Base-by-base conservation (phyloP, 2,113 vertebrate genomes). In the Haplochromis vanheusdeni region DNA sequence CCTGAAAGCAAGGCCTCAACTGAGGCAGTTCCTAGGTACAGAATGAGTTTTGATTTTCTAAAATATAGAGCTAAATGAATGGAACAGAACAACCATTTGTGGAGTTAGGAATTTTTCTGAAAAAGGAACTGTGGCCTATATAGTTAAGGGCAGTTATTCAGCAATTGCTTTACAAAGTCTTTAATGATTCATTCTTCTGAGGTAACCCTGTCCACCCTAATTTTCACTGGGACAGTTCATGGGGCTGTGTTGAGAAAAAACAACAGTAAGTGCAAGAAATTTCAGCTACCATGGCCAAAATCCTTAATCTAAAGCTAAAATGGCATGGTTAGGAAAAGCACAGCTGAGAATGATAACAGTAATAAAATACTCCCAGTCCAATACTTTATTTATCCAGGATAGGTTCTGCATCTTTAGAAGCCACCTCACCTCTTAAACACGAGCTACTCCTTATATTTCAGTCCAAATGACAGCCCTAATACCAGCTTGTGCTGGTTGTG, bases 271-370 rank as follows among this genome's bases (percentile, higher is more conserved):
- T 62, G 35, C 21, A 12, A 83, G 14, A 49, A 21, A 70, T 49
- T 85, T 83, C 54, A 88, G 68, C n/a, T 2, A 60, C 23, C 40
- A 13, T 47, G 86, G 86, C 87, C 79, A 82, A 65, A 84, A 83
- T 35, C 51, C 42, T 85, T 51, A 8, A 54, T 68, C 79, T 77
- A 6, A 19, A 28, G 54, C 45, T 54, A 68, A 80, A 89, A 81
- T 8, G 5, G 79, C 70, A 21, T 3, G 37, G 79, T 91, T 89
- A 88, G 86, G 87, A 89, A 89, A 93, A 54, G 37, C 60, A 56
- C 35, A 11, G 31, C 12, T 19, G 56, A 17, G 40, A 82, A 79
- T 47, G 65, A 79, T 47, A 90, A 83, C 51, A 68, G 68, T 35
- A 85, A 88, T 85, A 73, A 84, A 87, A 90, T 70, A 84, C 28